Evolutionary conservation across 2,113 vertebrate species (phyloP).

Genomic region (Scortum barcoo): DNA sequence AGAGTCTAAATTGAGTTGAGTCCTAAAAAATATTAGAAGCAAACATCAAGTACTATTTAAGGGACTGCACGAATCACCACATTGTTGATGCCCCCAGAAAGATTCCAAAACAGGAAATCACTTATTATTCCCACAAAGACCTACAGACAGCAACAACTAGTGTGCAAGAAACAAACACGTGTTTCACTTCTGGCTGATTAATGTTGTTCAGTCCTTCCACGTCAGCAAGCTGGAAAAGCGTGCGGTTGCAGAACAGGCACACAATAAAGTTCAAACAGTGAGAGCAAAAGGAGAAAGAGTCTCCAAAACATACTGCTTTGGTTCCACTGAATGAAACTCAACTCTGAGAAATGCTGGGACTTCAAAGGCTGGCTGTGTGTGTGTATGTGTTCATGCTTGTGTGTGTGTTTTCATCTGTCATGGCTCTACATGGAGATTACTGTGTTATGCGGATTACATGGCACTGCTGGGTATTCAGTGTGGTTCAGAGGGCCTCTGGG

Average conservation of each 20-base stretch:
- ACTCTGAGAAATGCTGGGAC: constrained; percentile 3
- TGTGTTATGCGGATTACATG: constrained; percentile 27
- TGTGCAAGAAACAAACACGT: not conserved
- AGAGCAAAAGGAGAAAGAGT: not conserved
- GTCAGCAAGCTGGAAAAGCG: constrained; percentile 22
- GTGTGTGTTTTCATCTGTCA: constrained; percentile 23
- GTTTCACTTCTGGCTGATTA: not conserved
- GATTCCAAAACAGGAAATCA: not conserved
- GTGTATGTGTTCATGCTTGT: not conserved
- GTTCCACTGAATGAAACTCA: constrained; percentile 15
- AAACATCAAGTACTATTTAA: not conserved
- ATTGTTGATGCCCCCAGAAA: not conserved
- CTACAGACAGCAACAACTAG: constrained; percentile 15
- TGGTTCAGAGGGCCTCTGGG: constrained; percentile 12
- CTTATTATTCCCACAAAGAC: not conserved
- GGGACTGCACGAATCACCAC: not conserved
- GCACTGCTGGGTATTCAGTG: constrained; percentile 10
- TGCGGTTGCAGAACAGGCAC: not conserved
- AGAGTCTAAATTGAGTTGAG: not conserved
- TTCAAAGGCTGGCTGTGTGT: constrained; percentile 11
- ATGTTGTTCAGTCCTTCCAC: constrained; percentile 21
- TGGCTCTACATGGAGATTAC: not conserved
- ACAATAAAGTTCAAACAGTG: constrained; percentile 12
- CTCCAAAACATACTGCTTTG: constrained; percentile 24
- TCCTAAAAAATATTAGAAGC: not conserved